These are phyloP conservation scores for human (Homo sapiens) DNA, from an alignment of 2,113 vertebrate species.

Conservation along the genomic window DNA sequence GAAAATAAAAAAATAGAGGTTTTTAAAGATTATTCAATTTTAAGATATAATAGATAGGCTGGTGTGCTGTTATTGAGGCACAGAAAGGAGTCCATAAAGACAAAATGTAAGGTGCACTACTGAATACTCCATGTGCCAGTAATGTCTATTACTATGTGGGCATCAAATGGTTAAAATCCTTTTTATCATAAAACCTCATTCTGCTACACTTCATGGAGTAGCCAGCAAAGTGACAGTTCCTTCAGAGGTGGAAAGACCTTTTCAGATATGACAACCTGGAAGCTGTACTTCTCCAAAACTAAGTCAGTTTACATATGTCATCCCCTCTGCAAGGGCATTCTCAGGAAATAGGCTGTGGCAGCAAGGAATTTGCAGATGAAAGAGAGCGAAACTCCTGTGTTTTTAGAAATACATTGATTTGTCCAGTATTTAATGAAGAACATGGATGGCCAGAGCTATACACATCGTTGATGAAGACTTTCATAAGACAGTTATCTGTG, in stretches of 20 bases:
- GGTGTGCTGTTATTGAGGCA: neutral
- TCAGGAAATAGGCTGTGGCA: too few species aligned
- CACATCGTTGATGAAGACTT: neutral
- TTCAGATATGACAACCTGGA: neutral
- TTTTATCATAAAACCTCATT: neutral
- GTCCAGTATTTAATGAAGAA: neutral
- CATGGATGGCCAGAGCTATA: neutral
- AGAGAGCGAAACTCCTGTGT: neutral
- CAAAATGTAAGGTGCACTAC: neutral
- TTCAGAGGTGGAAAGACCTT: neutral
- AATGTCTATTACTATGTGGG: accelerated
- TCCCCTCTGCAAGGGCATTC: neutral
- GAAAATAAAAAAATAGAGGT: neutral
- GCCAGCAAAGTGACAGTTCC: neutral
- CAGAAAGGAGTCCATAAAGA: neutral
- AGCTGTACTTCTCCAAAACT: neutral
- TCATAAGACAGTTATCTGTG: neutral
- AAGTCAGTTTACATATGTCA: neutral
- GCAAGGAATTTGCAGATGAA: neutral
- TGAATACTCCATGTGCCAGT: neutral
- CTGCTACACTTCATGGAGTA: neutral
- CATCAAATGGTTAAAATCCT: neutral
- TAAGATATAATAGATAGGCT: neutral
- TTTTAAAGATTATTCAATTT: neutral
- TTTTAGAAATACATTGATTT: neutral